Evolutionary conservation across 2,797 vertebrate species (phyloP).

Genomic region (Sus cebifrons): DNA sequence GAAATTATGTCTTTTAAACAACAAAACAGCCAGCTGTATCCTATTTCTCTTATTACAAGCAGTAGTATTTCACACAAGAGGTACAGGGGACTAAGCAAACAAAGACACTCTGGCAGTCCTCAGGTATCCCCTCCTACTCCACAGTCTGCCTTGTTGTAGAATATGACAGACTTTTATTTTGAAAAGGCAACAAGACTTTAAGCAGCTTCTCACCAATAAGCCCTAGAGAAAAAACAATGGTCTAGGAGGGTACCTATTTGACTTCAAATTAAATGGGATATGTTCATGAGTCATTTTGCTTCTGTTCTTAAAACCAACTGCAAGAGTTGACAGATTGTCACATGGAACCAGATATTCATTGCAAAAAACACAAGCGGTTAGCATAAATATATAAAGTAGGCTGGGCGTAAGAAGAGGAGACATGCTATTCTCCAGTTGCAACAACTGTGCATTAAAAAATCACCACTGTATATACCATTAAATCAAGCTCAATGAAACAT

Average conservation of each 20-base stretch:
- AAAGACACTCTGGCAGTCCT: not conserved
- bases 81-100: not conserved
- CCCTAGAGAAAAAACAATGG: not conserved
- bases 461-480: not conserved
- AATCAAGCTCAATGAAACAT: not conserved
- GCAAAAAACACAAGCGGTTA: not conserved
- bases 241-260: not conserved
- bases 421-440: not conserved
- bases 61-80: not conserved
- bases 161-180: not conserved
- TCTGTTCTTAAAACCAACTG: slow-evolving; percentile 9
- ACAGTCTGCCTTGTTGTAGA: not conserved
- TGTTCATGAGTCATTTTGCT: not conserved
- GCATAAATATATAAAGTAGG: not conserved
- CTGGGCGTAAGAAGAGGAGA: not conserved
- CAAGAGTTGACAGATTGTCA: not conserved
- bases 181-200: slow-evolving; percentile 31
- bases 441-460: not conserved
- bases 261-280: not conserved
- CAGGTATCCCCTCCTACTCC: too few species aligned
- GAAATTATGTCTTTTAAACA: slow-evolving; percentile 31
- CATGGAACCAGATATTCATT: not conserved
- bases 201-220: not conserved
- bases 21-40: not conserved
- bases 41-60: not conserved